Evolutionary conservation across 2,888 invertebrate species (phyloP), one percentile per base, ranked within the genome.

Genomic region (Rhagonycha lutea): DNA sequence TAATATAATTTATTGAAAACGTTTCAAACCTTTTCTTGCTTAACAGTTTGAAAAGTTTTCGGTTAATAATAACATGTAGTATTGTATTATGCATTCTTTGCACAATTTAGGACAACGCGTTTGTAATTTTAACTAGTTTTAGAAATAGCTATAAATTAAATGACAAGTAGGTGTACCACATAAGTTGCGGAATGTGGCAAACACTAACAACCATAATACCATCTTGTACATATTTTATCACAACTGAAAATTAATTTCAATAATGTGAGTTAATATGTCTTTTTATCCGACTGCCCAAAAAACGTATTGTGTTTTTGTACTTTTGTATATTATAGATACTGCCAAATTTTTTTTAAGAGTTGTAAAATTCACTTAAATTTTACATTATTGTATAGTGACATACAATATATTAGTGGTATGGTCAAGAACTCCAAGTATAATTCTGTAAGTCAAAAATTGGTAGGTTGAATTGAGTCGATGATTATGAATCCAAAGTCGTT

Each of bases 71-170:
- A n/a, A 47, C 18, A 18, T 18, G 18, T 47, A n/a, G n/a, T 47
- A 47, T 47, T 47, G 47, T 47, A 47, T 47, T 47, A 47, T 47
- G 47, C 47, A 47, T 47, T 47, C 47, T 47, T 47, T 47, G n/a
- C 47, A n/a, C 47, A 47, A 47, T 47, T 47, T 47, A n/a, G n/a
- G n/a, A n/a, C 47, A n/a, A 47, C n/a, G 47, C 63, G 63, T 24
- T 65, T 65, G n/a, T 26, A 65, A 65, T 65, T 65, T 73, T n/a
- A 61, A 73, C 61, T 69, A 69, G 29, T 61, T 68, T 73, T 61
- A 69, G 73, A 68, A 68, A 73, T 73, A 68, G 68, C 62, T 61
- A 61, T 73, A 73, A 73, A 73, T 73, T 73, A 69, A 68, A 73
- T 28, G 69, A 62, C 68, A 73, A 73, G 68, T 68, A 62, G 69